These are phyloP conservation scores for Halocaridina rubra DNA, from an alignment of 2,888 invertebrate species.

Conservation along the genomic window DNA sequence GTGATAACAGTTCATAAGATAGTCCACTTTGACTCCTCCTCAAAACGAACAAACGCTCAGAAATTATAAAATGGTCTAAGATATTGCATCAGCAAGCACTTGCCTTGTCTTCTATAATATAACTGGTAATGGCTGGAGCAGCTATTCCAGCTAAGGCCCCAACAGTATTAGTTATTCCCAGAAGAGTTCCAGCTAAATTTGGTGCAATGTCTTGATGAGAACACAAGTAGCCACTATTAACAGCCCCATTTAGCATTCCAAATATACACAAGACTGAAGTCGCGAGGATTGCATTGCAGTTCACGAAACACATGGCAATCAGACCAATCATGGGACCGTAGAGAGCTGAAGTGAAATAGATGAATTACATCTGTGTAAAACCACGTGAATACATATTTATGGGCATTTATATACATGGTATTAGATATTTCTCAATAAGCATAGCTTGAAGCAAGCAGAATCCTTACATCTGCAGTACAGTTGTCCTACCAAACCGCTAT, in stretches of 20 bases:
- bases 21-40: no score
- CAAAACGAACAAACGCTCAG: neutral
- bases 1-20: no score
- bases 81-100: neutral
- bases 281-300: neutral
- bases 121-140: constrained; percentile 61
- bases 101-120: constrained; percentile 55
- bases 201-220: constrained; percentile 57
- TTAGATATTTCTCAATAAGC: no score
- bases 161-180: constrained; percentile 65
- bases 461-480: no score
- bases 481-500: no score
- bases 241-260: neutral
- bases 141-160: constrained; percentile 66
- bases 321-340: neutral
- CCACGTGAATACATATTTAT: neutral
- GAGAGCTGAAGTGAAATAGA: neutral
- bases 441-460: no score
- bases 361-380: neutral
- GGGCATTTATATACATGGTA: neutral
- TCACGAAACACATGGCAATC: neutral
- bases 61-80: neutral
- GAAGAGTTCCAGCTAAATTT: constrained; percentile 60
- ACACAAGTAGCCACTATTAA: neutral
- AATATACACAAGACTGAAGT: neutral